These are phyloP conservation scores for Hirundo rustica DNA, from an alignment of 2,797 vertebrate genomes.

Conservation along the genomic window DNA sequence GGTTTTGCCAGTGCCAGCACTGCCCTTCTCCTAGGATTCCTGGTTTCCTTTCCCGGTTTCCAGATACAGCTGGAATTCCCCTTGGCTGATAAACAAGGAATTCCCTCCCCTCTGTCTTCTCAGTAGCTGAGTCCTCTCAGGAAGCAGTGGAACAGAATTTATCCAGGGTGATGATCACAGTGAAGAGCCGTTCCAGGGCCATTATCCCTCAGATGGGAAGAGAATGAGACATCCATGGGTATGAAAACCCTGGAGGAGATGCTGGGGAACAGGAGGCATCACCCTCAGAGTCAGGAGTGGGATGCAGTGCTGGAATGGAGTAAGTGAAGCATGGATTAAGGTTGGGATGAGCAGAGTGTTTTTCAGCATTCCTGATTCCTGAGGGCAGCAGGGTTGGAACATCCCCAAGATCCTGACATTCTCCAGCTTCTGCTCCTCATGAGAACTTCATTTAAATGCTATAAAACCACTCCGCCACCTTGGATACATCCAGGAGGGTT, in stretches of 20 bases:
- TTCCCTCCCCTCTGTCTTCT: not conserved
- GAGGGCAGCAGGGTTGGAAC: not conserved
- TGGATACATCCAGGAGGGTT: no score
- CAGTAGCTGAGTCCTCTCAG: not conserved
- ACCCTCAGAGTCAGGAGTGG: not conserved
- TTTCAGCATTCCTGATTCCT: not conserved
- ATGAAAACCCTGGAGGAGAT: not conserved
- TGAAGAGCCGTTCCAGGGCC: not conserved
- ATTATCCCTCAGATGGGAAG: not conserved
- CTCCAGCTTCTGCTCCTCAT: not conserved
- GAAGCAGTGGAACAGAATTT: not conserved
- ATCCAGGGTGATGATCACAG: not conserved
- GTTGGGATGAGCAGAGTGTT: not conserved
- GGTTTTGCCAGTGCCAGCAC: not conserved
- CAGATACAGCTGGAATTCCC: not conserved
- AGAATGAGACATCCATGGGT: not conserved
- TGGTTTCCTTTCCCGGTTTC: not conserved
- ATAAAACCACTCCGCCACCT: not conserved
- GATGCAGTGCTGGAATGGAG: not conserved
- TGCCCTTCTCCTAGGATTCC: not conserved
- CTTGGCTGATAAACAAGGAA: not conserved
- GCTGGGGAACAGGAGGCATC: not conserved
- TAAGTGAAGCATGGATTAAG: fast-evolving
- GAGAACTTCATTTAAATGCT: not conserved
- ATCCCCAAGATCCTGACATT: not conserved